Evolutionary conservation across 2,113 vertebrate genomes (phyloP).

Genomic region (Setophaga kirtlandii): DNA sequence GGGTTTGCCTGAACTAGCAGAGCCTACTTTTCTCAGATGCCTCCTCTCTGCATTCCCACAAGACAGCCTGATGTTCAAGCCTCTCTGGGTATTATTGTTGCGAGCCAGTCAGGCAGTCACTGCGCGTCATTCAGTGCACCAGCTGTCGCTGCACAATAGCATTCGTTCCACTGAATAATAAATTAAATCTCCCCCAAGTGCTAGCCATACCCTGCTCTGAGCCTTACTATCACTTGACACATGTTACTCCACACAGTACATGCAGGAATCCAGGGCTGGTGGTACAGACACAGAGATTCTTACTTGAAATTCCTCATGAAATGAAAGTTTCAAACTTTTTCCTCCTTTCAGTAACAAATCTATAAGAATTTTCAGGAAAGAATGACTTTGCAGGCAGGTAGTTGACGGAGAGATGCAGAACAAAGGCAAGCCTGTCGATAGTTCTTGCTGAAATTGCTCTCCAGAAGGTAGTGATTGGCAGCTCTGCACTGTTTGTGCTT

Average conservation of each 20-base stretch:
- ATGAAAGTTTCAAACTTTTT: neutral
- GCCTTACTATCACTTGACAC: conserved; percentile 2
- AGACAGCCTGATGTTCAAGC: conserved; percentile 36
- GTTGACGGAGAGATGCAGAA: neutral
- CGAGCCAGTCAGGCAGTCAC: conserved; percentile 40
- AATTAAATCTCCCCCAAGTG: conserved; percentile 17
- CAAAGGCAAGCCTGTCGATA: neutral
- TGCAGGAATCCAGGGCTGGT: neutral
- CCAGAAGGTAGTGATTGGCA: neutral
- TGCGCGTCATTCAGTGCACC: conserved; percentile 38
- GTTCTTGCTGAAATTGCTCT: neutral
- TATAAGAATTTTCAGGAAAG: neutral
- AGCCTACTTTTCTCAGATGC: neutral
- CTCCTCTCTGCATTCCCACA: neutral
- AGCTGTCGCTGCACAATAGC: conserved; percentile 64
- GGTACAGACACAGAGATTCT: neutral
- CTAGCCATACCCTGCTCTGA: conserved; percentile 18
- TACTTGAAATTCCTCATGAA: neutral
- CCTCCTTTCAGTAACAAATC: neutral
- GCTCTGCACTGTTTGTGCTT: neutral
- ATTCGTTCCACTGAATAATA: conserved; percentile 62
- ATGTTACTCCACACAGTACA: neutral
- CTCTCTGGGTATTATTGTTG: conserved; percentile 38
- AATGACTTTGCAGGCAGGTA: neutral
- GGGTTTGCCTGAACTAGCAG: neutral